Evolutionary conservation across 1,140 invertebrate genomes (phyloP).

Genomic region (Heliconius eleuchia): DNA sequence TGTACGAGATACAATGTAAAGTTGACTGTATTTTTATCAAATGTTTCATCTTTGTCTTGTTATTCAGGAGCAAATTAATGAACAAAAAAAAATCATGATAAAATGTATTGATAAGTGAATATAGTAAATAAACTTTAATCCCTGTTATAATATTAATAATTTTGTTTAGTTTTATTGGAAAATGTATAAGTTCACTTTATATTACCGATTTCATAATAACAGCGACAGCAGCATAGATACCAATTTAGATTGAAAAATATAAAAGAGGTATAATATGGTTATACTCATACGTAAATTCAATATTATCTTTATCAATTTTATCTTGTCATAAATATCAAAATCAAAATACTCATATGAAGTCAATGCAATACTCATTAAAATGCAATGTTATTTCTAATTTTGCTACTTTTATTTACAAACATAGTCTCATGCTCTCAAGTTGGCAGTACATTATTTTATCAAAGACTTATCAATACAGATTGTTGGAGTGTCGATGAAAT

Average conservation of each 20-base stretch:
- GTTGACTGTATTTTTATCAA: too few relatives aligned
- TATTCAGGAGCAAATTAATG: too few relatives aligned
- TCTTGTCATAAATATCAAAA: background rate
- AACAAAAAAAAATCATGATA: too few relatives aligned
- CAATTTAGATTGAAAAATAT: background rate
- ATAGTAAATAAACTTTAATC: too few relatives aligned
- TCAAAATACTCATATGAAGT: background rate
- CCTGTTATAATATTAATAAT: too few relatives aligned
- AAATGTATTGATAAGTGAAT: too few relatives aligned
- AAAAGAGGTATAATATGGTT: slow-evolving; percentile 6
- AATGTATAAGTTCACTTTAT: too few relatives aligned
- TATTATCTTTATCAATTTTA: background rate
- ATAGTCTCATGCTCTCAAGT: slow-evolving; percentile 48
- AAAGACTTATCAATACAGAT: slow-evolving; percentile 44
- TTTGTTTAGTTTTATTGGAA: too few relatives aligned
- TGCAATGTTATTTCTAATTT: slow-evolving; percentile 62
- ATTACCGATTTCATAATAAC: too few relatives aligned
- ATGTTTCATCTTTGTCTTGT: too few relatives aligned
- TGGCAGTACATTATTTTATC: slow-evolving; percentile 72
- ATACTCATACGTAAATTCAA: background rate
- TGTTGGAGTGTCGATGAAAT: slow-evolving; percentile 79
- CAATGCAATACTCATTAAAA: slow-evolving; percentile 19
- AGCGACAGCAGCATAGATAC: background rate
- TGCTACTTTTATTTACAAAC: slow-evolving; percentile 54
- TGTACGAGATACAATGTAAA: too few relatives aligned